These are phyloP conservation scores for Chouioia cunea DNA, from an alignment of 2,888 invertebrate genomes.

Conservation along the genomic window DNA sequence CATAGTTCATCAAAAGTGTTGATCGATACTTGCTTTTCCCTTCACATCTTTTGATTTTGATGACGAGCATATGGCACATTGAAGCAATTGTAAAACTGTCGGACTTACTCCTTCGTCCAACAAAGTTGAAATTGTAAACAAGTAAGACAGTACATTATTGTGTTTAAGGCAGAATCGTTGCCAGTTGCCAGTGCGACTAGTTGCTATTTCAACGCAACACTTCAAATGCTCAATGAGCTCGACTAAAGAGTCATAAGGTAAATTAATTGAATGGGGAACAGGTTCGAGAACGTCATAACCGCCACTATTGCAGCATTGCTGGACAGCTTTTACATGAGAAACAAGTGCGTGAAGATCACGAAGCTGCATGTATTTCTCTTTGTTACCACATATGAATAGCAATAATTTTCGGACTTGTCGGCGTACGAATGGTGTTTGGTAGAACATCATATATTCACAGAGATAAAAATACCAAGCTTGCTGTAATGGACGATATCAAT, in stretches of 20 bases:
- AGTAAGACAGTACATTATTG: slow-evolving; percentile 83
- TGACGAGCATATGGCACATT: slow-evolving; percentile 85
- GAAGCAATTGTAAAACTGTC: slow-evolving; percentile 89
- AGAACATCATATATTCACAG: slow-evolving; percentile 96
- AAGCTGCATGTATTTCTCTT: slow-evolving; percentile 94
- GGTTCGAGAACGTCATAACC: slow-evolving; percentile 70
- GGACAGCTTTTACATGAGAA: slow-evolving; percentile 83
- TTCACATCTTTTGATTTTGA: slow-evolving; percentile 61
- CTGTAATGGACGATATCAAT: slow-evolving; percentile 53
- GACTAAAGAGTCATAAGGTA: slow-evolving; percentile 92
- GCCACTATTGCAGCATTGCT: slow-evolving; percentile 71
- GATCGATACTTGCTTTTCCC: slow-evolving; percentile 53
- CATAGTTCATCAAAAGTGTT: not conserved
- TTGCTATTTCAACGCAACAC: slow-evolving; percentile 93
- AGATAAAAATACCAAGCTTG: slow-evolving; percentile 83
- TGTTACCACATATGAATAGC: slow-evolving; percentile 92
- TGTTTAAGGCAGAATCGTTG: slow-evolving; percentile 87
- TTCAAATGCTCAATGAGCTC: slow-evolving; percentile 95
- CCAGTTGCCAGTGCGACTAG: slow-evolving; percentile 94
- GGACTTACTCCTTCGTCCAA: slow-evolving; percentile 93
- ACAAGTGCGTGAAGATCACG: slow-evolving; percentile 94
- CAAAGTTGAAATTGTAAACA: slow-evolving; percentile 83
- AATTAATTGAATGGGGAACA: slow-evolving; percentile 70
- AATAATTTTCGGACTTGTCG: slow-evolving; percentile 93
- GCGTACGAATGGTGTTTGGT: slow-evolving; percentile 89